Base-by-base conservation (phyloP, 2,797 vertebrate genomes). In the Poeciliopsis turneri region DNA sequence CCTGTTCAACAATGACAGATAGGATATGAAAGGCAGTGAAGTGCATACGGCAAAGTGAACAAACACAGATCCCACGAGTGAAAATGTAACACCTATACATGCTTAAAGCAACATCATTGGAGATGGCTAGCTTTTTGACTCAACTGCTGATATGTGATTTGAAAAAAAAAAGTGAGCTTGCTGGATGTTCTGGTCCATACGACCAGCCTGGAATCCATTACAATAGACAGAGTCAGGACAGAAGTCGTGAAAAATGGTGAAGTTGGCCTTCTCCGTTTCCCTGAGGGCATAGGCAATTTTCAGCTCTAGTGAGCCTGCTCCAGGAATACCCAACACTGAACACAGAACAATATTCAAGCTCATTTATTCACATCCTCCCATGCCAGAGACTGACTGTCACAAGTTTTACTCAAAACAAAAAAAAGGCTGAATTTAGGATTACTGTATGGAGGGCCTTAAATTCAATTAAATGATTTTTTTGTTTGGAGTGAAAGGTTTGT, bases 271-370 rank as follows among this genome's bases (percentile, higher is more conserved):
- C 51, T 75, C 69, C 30, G 82, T 78, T 84, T 93, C 92, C 92
- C 92, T 84, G 43, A 92, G 93, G 93, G 88, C 92, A 91, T 18
- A 94, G 85, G 90, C 92, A 95, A 95, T 96, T 96, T 96, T 96
- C 93, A 93, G 95, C 95, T 95, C 94, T 90, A 92, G 87, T 95
- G 95, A 95, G 87, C 91, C 92, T 92, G 80, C 80, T 90, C 92
- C 78, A 88, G 87, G 72, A 92, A 91, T 86, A 92, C 87, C 89
- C 77, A 80, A 92, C 90, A 92, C 89, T 88, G 87, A 95, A 92
- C 87, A 85, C 88, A 87, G 89, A 92, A 93, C 92, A 94, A 94
- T 93, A 92, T 87, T 92, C 89, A 89, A 79, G 82, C 86, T 93
- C 90, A 94, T 94, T 94, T 92, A 92, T 92, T 92, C 90, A 88